phyloP scores from a whole-genome alignment of 1,140 invertebrate genomes.

The Sminthurinus signatus region DNA sequence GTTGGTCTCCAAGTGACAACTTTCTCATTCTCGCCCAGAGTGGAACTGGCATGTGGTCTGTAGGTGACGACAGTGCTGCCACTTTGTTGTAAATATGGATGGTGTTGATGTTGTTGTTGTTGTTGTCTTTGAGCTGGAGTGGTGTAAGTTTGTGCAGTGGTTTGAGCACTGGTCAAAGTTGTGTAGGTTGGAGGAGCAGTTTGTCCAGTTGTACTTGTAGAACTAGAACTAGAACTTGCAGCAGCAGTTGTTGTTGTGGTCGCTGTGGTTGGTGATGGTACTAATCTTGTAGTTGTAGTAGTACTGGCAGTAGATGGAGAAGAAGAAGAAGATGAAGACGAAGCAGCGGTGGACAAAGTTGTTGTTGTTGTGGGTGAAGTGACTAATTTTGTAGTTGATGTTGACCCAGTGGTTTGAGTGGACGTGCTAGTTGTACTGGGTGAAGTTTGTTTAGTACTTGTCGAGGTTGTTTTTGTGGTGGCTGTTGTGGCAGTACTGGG shows the following conservation, averaged over 20 bases:
- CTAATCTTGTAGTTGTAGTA: constrained; percentile 12
- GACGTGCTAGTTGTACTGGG: too few relatives aligned
- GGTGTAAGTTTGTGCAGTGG: not conserved
- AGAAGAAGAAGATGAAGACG: not conserved
- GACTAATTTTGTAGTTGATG: not conserved
- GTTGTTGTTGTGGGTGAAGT: not conserved
- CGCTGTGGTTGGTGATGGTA: not conserved
- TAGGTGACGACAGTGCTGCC: not conserved
- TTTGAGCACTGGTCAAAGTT: too few relatives aligned
- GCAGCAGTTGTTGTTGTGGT: not conserved
- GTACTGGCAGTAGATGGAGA: not conserved
- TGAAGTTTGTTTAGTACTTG: not conserved
- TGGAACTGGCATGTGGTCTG: not conserved
- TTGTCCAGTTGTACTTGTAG: not conserved
- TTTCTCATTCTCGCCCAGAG: not conserved
- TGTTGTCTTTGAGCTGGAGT: not conserved
- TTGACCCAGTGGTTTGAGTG: not conserved
- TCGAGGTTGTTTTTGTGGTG: constrained; percentile 10
- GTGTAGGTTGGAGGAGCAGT: constrained; percentile 7
- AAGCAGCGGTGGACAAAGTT: not conserved
- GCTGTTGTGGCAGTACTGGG: not conserved
- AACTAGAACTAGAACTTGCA: not conserved
- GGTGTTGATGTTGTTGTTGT: not conserved
- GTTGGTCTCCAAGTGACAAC: constrained; percentile 35
- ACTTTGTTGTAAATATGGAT: not conserved